These are phyloP conservation scores for Callinectes sapidus DNA, from an alignment of 2,888 invertebrate genomes.

Conservation along the genomic window DNA sequence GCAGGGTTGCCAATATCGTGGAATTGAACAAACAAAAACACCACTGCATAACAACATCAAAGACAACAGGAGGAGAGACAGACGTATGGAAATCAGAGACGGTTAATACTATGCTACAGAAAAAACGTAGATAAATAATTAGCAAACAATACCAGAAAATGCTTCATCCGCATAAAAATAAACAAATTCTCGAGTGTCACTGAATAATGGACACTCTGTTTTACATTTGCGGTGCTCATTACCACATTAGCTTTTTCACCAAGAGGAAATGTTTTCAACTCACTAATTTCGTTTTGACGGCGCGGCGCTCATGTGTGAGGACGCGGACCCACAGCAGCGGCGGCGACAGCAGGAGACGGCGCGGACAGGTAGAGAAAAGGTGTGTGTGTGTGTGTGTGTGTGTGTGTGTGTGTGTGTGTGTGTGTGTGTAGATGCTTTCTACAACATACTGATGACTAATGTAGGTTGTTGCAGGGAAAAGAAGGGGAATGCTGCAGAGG, in stretches of 20 bases:
- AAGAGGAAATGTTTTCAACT: slow-evolving; percentile 46
- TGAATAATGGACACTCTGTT: slow-evolving; percentile 48
- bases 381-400: slow-evolving; percentile 37
- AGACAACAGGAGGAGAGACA: background rate
- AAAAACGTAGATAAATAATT: background rate
- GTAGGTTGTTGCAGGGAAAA: background rate
- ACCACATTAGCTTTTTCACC: slow-evolving; percentile 47
- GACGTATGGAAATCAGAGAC: background rate
- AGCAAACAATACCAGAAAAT: background rate
- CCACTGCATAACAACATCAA: background rate
- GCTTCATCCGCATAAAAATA: slow-evolving; percentile 14
- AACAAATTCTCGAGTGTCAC: slow-evolving; percentile 37
- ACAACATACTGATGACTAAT: background rate
- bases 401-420: slow-evolving; percentile 11
- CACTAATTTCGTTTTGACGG: slow-evolving; percentile 36
- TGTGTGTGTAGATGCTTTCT: background rate
- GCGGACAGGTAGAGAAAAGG: slow-evolving; percentile 32
- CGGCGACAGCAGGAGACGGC: slow-evolving; percentile 24
- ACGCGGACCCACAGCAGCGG: slow-evolving; percentile 7
- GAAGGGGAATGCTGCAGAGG: background rate
- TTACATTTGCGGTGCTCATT: slow-evolving; percentile 50
- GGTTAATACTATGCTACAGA: background rate
- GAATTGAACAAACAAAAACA: background rate
- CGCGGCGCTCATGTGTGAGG: background rate
- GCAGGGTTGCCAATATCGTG: background rate